Conservation (phyloP, 2,113 vertebrate species). For the Natator depressus region DNA sequence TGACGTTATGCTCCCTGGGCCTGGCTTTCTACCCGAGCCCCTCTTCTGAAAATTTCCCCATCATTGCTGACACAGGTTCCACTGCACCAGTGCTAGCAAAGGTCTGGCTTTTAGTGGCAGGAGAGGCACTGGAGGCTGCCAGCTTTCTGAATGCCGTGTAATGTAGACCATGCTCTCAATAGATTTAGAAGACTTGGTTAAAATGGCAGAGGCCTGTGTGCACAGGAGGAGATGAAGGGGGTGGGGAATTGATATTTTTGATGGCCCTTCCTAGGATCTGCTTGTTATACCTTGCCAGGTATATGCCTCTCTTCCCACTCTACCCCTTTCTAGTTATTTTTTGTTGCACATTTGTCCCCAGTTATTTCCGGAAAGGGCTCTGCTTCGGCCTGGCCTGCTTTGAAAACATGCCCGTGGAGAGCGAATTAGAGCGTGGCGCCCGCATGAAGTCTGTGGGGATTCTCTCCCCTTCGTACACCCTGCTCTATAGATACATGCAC, state of each 20-base stretch:
- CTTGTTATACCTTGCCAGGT: neutral
- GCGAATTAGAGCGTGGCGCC: conserved; percentile 93
- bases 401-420: conserved; percentile 98
- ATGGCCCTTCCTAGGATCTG: neutral
- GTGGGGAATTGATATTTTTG: neutral
- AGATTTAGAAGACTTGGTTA: neutral
- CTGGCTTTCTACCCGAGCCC: neutral
- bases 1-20: neutral
- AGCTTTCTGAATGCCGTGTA: neutral
- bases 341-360: conserved; percentile 54
- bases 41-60: neutral
- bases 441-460: conserved; percentile 99
- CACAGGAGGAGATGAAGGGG: neutral
- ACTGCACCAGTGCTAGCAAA: neutral
- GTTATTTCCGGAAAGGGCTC: conserved; percentile 96
- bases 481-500: conserved; percentile 98
- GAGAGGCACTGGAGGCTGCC: neutral
- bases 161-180: neutral
- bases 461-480: conserved; percentile 95
- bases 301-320: neutral
- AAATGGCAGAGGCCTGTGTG: neutral
- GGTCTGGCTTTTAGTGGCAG: neutral
- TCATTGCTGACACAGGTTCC: neutral
- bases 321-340: neutral
- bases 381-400: conserved; percentile 98